A percentile compares a stretch with the other conserved stretches of the same genome.
phyloP scores from a whole-genome alignment of 2,888 invertebrate genomes.

The Cremastinae sp. region DNA sequence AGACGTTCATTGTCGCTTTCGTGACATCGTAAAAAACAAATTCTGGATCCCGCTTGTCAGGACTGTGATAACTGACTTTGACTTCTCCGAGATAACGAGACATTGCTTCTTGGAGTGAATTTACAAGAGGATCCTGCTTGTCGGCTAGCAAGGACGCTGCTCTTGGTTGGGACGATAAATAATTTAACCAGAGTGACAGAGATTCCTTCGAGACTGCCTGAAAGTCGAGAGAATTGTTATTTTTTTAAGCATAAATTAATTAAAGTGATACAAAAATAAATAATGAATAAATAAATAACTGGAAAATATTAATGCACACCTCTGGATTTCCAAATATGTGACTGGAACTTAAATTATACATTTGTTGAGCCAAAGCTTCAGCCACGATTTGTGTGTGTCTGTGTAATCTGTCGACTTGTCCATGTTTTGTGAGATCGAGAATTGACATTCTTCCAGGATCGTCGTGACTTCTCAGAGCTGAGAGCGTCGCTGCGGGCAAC shows the following conservation, averaged over 20 bases:
- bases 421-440: conserved; percentile 83
- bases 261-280: background rate
- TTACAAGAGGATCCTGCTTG: conserved; percentile 86
- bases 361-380: conserved; percentile 90
- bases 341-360: conserved; percentile 86
- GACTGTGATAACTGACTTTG: conserved; percentile 84
- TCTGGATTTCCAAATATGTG: conserved; percentile 88
- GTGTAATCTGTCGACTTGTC: conserved; percentile 83
- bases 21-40: conserved; percentile 94
- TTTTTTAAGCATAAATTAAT: too few species aligned
- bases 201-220: conserved; percentile 89
- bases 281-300: conserved; percentile 8
- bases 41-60: conserved; percentile 95
- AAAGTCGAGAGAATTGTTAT: too few species aligned
- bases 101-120: conserved; percentile 87
- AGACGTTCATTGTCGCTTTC: conserved; percentile 90
- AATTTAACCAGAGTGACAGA: conserved; percentile 88
- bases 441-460: conserved; percentile 84
- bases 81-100: conserved; percentile 90
- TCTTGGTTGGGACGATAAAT: conserved; percentile 87
- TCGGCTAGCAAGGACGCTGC: conserved; percentile 87
- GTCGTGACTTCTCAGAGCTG: conserved; percentile 87
- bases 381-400: conserved; percentile 89
- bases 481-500: conserved; percentile 95
- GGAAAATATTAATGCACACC: conserved; percentile 80